Base-by-base conservation (phyloP, 2,797 vertebrate species). In the Hyperoplus lanceolatus region DNA sequence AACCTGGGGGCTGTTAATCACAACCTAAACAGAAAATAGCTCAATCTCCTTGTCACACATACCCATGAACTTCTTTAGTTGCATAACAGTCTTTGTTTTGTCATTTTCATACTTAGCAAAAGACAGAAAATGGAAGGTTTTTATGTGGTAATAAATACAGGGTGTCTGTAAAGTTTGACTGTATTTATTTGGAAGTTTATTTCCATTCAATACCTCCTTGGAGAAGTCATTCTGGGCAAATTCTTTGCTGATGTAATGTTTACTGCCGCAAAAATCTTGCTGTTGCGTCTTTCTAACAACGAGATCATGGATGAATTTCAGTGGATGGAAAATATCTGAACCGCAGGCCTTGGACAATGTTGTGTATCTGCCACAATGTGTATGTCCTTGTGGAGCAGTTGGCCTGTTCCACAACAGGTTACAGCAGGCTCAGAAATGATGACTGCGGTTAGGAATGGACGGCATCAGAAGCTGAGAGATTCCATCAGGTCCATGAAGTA, bases 1-100 rank as follows among this genome's bases (percentile, higher is more conserved):
- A 92, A 90, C 92, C 87, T 91, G 90, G 80, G 63, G 61, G 59
- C 85, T 66, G 88, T 90, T 93, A 89, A 93, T 93, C 87, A 89
- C 79, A 87, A 86, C 6, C 77, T 85, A 83, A 94, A 92, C 86
- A 91, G 70, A 92, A 91, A 89, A 89, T 79, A 89, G 73, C 75
- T 82, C 77, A 75, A 81, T 90, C 82, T 87, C 62, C 70, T 80
- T 76, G 84, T 86, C 83, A 54, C 80, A 90, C 93, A 90, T 87
- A 92, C 80, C 81, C 77, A 86, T 81, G 78, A 90, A 90, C 86
- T 84, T 80, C 75, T 87, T 64, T 73, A 45, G 81, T 85, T 91
- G 77, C 87, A 82, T 84, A 90, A 91, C 74, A 58, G 49, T 38
- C 60, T 72, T 79, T 74, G 80, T 81, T 89, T 80, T 86, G 82